A percentile compares a stretch with the other conserved stretches of the same genome.
Conservation (phyloP, 2,888 invertebrate genomes). For the Caprella mutica region DNA sequence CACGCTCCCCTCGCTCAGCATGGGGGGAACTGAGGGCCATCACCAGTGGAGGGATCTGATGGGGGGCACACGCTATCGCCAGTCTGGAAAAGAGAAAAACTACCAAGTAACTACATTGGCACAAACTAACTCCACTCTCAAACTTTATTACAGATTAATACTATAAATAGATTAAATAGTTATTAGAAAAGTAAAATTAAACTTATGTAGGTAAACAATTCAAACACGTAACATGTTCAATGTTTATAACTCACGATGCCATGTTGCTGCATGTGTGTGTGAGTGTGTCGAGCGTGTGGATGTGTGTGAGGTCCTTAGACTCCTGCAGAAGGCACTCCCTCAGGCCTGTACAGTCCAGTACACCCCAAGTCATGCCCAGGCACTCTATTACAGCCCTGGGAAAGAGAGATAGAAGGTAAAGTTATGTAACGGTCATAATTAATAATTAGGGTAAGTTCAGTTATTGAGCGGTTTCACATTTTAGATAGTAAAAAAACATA, state of each 20-base stretch:
- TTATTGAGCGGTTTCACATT: too few relatives aligned
- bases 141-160: too few relatives aligned
- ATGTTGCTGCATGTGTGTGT: slow-evolving; percentile 3
- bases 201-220: too few relatives aligned
- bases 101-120: neutral
- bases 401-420: too few relatives aligned
- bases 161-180: too few relatives aligned
- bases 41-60: slow-evolving; percentile 24
- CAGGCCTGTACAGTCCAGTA: slow-evolving; percentile 1
- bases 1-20: slow-evolving; percentile 26
- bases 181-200: too few relatives aligned
- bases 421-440: too few relatives aligned
- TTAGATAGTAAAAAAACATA: too few relatives aligned
- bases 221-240: too few relatives aligned
- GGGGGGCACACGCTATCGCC: slow-evolving; percentile 20
- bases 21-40: slow-evolving; percentile 21
- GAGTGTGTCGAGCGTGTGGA: slow-evolving; percentile 8
- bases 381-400: slow-evolving; percentile 1
- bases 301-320: slow-evolving; percentile 7
- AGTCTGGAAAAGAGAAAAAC: slow-evolving; percentile 6
- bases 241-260: neutral
- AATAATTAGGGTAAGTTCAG: too few relatives aligned
- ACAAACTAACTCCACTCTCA: too few relatives aligned
- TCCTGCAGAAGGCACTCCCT: slow-evolving; percentile 9
- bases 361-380: slow-evolving; percentile 3